Percentiles rank a stretch among this genome's conserved stretches.
These are phyloP conservation scores for Eospalax fontanierii DNA, from an alignment of 2,797 vertebrate species.

Conservation along the genomic window DNA sequence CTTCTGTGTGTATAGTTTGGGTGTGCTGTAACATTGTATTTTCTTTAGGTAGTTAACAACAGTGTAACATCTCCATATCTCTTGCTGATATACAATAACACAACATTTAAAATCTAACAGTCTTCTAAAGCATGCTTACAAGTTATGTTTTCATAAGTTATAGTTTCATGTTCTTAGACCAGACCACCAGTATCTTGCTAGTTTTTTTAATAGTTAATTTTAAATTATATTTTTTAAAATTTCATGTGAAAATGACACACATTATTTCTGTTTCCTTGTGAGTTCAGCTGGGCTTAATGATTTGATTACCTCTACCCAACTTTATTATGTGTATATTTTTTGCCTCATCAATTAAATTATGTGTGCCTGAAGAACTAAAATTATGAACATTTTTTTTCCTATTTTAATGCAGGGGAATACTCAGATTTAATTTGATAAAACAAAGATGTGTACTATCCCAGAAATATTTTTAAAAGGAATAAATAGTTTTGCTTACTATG, in stretches of 20 bases:
- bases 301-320: neutral
- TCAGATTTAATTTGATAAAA: slow-evolving; percentile 29
- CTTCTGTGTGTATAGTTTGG: neutral
- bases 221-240: neutral
- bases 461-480: slow-evolving; percentile 8
- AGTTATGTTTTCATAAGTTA: neutral
- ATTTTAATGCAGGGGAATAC: neutral
- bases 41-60: slow-evolving; percentile 11
- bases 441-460: neutral
- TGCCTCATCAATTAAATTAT: neutral
- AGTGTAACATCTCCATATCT: neutral
- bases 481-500: neutral
- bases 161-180: slow-evolving; percentile 26
- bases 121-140: slow-evolving; percentile 7
- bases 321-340: neutral
- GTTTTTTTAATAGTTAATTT: neutral
- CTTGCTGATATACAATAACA: neutral
- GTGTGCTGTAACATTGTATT: neutral
- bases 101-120: neutral
- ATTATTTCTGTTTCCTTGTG: neutral
- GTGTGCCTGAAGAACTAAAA: neutral
- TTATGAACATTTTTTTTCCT: neutral
- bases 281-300: slow-evolving; percentile 22
- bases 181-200: slow-evolving; percentile 29
- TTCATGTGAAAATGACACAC: neutral